These are phyloP conservation scores for Brachionus asplanchnoidis DNA, from an alignment of 1,140 invertebrate genomes.

Conservation along the genomic window DNA sequence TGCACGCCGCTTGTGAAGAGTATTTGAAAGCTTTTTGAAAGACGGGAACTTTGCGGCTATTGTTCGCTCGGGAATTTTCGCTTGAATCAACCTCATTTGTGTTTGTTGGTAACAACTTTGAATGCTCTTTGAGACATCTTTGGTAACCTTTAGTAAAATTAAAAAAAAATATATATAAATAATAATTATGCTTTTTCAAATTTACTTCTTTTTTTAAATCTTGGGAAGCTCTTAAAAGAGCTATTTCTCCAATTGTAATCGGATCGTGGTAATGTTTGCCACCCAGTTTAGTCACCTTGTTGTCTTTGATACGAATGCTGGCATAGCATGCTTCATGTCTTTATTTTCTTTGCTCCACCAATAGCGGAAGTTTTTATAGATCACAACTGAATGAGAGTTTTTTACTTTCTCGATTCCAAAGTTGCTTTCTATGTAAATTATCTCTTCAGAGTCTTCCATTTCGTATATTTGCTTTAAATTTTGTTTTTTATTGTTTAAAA, in stretches of 20 bases:
- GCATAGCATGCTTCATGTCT: background rate
- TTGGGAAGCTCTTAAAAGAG: background rate
- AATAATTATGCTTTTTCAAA: background rate
- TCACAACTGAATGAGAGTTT: background rate
- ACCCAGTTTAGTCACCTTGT: background rate
- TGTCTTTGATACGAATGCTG: background rate
- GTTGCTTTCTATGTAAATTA: no score
- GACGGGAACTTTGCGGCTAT: background rate
- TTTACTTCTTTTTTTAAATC: constrained; percentile 11
- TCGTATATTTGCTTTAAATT: no score
- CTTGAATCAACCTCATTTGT: background rate
- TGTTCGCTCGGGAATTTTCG: background rate
- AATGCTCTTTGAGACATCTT: background rate
- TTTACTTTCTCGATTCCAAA: background rate
- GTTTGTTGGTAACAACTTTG: background rate
- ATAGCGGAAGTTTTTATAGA: background rate
- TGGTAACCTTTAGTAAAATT: no score
- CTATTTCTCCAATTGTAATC: background rate
- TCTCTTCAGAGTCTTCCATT: no score
- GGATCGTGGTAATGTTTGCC: background rate
- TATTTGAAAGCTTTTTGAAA: background rate
- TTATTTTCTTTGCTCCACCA: background rate
- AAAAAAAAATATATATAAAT: no score
- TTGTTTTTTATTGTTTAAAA: no score
- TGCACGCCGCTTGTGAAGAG: background rate